Percentiles rank a stretch among this genome's conserved stretches.
phyloP scores from a whole-genome alignment of 2,888 invertebrate species.

The Calephelis perditalis region DNA sequence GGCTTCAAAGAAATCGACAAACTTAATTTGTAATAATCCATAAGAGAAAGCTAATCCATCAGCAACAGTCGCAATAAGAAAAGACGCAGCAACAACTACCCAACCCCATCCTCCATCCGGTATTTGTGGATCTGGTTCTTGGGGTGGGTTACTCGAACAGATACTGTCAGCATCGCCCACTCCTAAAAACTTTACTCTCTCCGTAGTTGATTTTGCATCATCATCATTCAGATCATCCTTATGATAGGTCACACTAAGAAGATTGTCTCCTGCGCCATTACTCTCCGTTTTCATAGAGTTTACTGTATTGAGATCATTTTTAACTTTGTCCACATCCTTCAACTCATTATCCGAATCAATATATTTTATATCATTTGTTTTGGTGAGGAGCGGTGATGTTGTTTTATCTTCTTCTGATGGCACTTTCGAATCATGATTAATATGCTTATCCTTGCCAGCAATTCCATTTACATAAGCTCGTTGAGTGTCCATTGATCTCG shows the following conservation, averaged over 20 bases:
- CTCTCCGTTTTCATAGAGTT: constrained; percentile 60
- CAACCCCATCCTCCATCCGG: constrained; percentile 96
- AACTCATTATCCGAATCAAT: constrained; percentile 53
- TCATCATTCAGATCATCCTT: constrained; percentile 52
- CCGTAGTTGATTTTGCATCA: constrained; percentile 62
- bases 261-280: constrained; percentile 38
- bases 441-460: constrained; percentile 61
- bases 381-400: constrained; percentile 63
- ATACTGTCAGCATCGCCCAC: constrained; percentile 72
- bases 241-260: constrained; percentile 53
- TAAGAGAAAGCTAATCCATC: constrained; percentile 96
- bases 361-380: constrained; percentile 52
- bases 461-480: constrained; percentile 65
- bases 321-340: constrained; percentile 42
- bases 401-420: constrained; percentile 72
- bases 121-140: constrained; percentile 75
- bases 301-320: constrained; percentile 57
- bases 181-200: constrained; percentile 73
- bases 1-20: constrained; percentile 85
- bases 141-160: constrained; percentile 52
- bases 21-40: constrained; percentile 90
- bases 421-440: constrained; percentile 59
- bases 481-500: constrained; percentile 68
- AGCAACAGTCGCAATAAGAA: constrained; percentile 91
- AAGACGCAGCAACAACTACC: constrained; percentile 92